Evolutionary conservation across 2,888 invertebrate species (phyloP).

Genomic region (Aricia artaxerxes): DNA sequence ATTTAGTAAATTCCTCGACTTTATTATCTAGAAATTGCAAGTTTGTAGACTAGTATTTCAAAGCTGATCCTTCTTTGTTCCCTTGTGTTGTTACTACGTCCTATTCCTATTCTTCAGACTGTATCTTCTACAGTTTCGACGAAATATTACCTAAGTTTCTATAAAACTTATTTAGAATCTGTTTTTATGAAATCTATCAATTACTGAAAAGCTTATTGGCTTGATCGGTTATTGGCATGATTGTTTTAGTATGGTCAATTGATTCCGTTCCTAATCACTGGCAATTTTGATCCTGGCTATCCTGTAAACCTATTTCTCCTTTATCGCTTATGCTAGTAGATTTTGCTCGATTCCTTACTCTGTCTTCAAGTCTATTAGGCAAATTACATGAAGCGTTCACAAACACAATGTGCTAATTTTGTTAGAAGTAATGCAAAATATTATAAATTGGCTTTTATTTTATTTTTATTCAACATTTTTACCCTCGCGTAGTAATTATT

Average conservation of each 20-base stretch:
- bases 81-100: constrained; percentile 5
- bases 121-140: background rate
- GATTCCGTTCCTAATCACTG: background rate
- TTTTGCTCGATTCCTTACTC: constrained; percentile 10
- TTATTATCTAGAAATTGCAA: constrained; percentile 27
- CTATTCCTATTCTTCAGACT: background rate
- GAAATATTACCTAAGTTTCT: background rate
- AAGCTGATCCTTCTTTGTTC: background rate
- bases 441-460: constrained; percentile 16
- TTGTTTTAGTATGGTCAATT: constrained; percentile 12
- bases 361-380: constrained; percentile 7
- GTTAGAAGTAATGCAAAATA: background rate
- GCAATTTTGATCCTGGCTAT: background rate
- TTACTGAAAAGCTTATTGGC: background rate
- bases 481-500: background rate
- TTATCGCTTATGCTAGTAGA: constrained; percentile 15
- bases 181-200: background rate
- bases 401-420: background rate
- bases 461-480: background rate
- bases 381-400: constrained; percentile 1
- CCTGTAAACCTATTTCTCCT: background rate
- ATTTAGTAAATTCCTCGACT: constrained; percentile 14
- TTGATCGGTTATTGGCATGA: constrained; percentile 1
- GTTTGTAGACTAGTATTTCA: constrained; percentile 24
- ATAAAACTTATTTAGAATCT: background rate